These are phyloP conservation scores for Patella ulyssiponensis DNA, from an alignment of 2,888 invertebrate genomes.

Conservation along the genomic window DNA sequence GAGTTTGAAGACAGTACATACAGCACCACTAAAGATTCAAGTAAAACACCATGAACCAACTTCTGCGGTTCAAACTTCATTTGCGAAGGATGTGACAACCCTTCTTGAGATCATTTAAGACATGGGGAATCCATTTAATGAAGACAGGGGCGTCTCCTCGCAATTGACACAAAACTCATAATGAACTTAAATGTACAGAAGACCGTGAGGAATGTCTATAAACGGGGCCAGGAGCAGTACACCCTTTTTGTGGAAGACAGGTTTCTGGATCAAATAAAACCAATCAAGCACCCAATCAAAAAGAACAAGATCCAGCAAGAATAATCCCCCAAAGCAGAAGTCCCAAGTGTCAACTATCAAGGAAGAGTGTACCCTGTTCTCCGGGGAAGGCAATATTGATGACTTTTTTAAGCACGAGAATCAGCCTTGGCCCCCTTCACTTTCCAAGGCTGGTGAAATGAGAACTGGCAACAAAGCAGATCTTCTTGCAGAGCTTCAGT, in stretches of 20 bases:
- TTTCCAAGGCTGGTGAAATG: slow-evolving; percentile 27
- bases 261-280: background rate
- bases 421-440: slow-evolving; percentile 26
- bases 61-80: no score
- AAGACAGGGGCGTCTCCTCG: no score
- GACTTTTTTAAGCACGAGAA: no score
- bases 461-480: slow-evolving; percentile 26
- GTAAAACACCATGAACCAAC: no score
- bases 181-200: no score
- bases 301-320: background rate
- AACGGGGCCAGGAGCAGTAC: no score
- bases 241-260: background rate
- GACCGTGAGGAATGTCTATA: no score
- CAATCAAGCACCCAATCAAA: background rate
- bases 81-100: no score
- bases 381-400: slow-evolving; percentile 15
- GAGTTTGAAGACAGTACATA: background rate
- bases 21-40: no score
- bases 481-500: slow-evolving; percentile 20
- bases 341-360: background rate
- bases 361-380: slow-evolving; percentile 14
- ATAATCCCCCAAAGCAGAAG: background rate
- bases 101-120: no score
- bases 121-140: no score
- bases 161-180: no score